phyloP scores from a whole-genome alignment of 1,140 invertebrate genomes.

The Oscheius sp. region DNA sequence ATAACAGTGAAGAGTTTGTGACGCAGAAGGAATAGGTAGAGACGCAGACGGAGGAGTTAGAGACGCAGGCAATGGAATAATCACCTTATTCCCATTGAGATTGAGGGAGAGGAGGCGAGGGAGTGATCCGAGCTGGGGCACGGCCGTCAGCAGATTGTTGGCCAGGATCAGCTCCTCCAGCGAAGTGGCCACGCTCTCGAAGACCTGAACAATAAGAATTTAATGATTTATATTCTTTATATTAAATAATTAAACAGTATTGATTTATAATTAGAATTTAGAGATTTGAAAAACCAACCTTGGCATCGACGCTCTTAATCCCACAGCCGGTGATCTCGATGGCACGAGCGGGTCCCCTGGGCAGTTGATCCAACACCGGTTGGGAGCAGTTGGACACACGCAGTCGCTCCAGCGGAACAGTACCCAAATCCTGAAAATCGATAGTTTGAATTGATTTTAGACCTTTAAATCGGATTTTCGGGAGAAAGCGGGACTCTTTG shows the following conservation, averaged over 20 bases:
- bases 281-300: not conserved
- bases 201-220: no score
- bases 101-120: slow-evolving; percentile 18
- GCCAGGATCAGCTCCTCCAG: not conserved
- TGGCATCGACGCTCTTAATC: not conserved
- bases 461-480: no score
- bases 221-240: not conserved
- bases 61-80: not conserved
- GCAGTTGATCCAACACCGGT: not conserved
- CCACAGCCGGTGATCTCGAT: not conserved
- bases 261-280: not conserved
- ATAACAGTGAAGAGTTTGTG: slow-evolving; percentile 29
- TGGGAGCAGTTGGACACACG: not conserved
- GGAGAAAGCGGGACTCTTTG: no score
- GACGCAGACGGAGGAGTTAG: not conserved
- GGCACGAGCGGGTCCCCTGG: not conserved
- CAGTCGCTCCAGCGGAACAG: not conserved
- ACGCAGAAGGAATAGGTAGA: not conserved
- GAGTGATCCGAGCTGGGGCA: slow-evolving; percentile 26
- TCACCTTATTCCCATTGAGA: slow-evolving; percentile 27
- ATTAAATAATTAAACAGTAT: not conserved
- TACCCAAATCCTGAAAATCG: not conserved
- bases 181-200: not conserved
- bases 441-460: no score
- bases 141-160: slow-evolving; percentile 18